Evolutionary conservation across 2,113 vertebrate genomes (phyloP), one percentile per base, ranked within the genome.

Genomic region (Coreoperca whiteheadi): DNA sequence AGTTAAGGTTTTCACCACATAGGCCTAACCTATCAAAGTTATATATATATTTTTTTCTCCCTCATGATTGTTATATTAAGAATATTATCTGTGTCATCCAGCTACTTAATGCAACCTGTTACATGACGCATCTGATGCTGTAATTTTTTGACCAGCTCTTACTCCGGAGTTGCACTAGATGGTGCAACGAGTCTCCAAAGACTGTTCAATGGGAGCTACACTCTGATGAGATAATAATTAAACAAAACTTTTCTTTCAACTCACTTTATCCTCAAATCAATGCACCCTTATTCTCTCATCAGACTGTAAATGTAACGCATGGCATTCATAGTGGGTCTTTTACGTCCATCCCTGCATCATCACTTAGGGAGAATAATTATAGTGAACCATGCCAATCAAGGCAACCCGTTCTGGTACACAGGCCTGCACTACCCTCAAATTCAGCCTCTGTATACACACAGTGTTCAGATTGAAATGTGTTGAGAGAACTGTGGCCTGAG

Each of bases 341-440:
- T 46, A 34, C 8, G 16, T 81, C 59, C 59, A 18, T 56, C 16
- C 61, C 15, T 79, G 74, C 56, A 32, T 77, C 51, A 37, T 83
- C 53, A 77, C 84, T 80, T 57, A 67, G 74, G 65, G 30, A 81
- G 71, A 81, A 85, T 89, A 85, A 89, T 87, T 82, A 85, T n/a
- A 88, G 84, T 71, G 73, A 81, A 76, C 74, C 43, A 46, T 87
- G 72, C 83, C 77, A 77, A 59, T 87, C 53, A 81, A 73, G 77
- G 59, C 74, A 59, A n/a, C 64, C 76, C 48, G 7, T 66, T 72
- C 63, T 85, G 82, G 66, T 69, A 21, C 51, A 77, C 77, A 66
- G 65, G 53, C 43, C 69, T 56, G 65, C 65, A 3, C 15, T 54
- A 37, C 76, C 59, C 57, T 84, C 53, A 74, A 72, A 67, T 41